Base-by-base conservation (phyloP, 1,140 invertebrate genomes). In the Ooceraea biroi region DNA sequence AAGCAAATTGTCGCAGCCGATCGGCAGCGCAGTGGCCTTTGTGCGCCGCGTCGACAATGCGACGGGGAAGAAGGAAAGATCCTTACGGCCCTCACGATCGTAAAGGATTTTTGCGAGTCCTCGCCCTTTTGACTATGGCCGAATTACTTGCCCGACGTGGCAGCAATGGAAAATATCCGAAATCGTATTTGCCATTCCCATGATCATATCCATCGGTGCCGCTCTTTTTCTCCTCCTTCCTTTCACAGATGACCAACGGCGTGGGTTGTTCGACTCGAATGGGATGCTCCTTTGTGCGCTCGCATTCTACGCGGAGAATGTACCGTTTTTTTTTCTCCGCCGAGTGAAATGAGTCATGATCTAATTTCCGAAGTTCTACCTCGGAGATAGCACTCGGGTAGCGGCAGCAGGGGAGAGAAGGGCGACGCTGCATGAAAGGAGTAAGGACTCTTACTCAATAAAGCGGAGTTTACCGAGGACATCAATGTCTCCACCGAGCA, bases 121-220 rank as follows among this genome's bases (percentile, higher is more conserved):
- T 83, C 63, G 65, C 86, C 82, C 76, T 87, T 61, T 60, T 72
- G 83, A 60, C 69, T 88, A 58, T 74, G 48, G 8, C 2, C 88
- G 82, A 91, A 91, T 91, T 69, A 90, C 88, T 90, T 87, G 90
- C 85, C 88, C 72, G 84, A 82, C 25, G 46, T 86, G 69, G 61
- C 80, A 88, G 83, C 72, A 84, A 90, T 89, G 73, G 85, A 58
- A 84, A n/a, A 78, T 69, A 83, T 74, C 76, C 73, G 69, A 80
- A 92, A 92, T 91, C 89, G 89, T 92, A 93, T 93, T 93, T 94
- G 89, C 92, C 71, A 92, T 94, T 93, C 92, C 92, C 93, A 93
- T 93, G 92, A 94, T 93, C 88, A 92, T 91, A 91, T 89, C 82
- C 41, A 52, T 63, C 86, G 76, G 41, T 86, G 71, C 77, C 84